Base-by-base conservation (phyloP, 1,140 invertebrate species). In the Conus betulinus region DNA sequence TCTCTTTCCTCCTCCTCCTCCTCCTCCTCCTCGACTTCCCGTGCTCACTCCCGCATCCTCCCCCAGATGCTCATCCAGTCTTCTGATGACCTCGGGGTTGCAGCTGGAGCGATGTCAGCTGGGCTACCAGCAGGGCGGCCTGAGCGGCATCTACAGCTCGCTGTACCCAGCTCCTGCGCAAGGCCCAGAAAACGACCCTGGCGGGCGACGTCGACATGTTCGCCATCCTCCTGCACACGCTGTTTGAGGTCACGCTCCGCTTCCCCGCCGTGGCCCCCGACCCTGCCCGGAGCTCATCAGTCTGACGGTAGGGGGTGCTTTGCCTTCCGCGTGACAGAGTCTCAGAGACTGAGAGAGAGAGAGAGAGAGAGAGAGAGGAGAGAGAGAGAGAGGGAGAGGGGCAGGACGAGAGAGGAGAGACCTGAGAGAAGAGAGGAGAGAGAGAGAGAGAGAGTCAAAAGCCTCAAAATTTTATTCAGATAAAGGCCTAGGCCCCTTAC, bases 191-290 rank as follows among this genome's bases (percentile, higher is more conserved):
- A 39, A 13, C 87, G 20, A 85, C 91, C 53, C 90, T 89, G 57
- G 89, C 90, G 7, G 91, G 91, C 17, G 91, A 92, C 84, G 86
- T 90, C 23, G 91, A 92, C 60, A 83, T 92, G 74, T 88, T 89
- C n/a, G 84, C 89, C 0, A 88, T 83, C 60, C 89, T 89, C 27
- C 85, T 92, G n/a, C 86, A 90, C 23, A 89, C 89, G 17, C 57
- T 91, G 3, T 76, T 92, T 3, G 53, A 88, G 23, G 88, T 89
- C 11, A 60, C 91, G 51, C 79, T 55, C 23, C 84, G 82, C n/a
- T 89, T 84, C 76, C 91, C 90, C 8, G 52, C 87, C 2, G 63
- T 91, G 6, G 88, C 88, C 27, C 67, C 83, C 0, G 67, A 53
- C 25, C 85, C 84, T 53, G 53, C 74, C 13, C 87, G 23, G 17